A percentile compares a stretch with the other conserved stretches of the same genome.
phyloP scores from a whole-genome alignment of 2,113 vertebrate genomes.

The Chloebia gouldiae region DNA sequence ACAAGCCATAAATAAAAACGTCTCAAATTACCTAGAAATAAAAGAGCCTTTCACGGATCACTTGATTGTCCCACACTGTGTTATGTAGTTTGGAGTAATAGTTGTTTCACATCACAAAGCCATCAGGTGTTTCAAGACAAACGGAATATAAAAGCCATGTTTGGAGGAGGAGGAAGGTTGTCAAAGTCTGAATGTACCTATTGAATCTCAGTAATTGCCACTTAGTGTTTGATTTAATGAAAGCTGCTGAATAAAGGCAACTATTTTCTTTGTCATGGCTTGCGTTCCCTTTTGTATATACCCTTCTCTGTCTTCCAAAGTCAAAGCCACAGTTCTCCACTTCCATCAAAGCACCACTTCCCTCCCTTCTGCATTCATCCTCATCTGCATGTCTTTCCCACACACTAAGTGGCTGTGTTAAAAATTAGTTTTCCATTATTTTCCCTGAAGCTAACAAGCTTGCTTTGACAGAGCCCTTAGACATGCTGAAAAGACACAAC shows the following conservation, averaged over 20 bases:
- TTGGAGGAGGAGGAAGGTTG: constrained; percentile 62
- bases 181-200: constrained; percentile 70
- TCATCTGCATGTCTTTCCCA: not conserved
- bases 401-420: not conserved
- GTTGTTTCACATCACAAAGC: constrained; percentile 51
- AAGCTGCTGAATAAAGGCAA: constrained; percentile 56
- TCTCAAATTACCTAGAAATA: constrained; percentile 68
- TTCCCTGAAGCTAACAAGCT: constrained; percentile 11
- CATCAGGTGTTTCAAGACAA: constrained; percentile 60
- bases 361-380: not conserved
- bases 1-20: constrained; percentile 19
- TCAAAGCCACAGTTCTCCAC: constrained; percentile 32
- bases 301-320: constrained; percentile 56
- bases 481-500: not conserved
- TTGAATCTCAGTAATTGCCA: constrained; percentile 71
- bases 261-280: constrained; percentile 61
- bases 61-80: constrained; percentile 15
- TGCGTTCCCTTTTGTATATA: constrained; percentile 57
- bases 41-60: constrained; percentile 52
- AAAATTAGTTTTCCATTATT: constrained; percentile 38
- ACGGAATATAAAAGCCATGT: constrained; percentile 47
- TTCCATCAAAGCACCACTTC: not conserved
- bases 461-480: not conserved
- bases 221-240: constrained; percentile 72
- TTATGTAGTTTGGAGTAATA: constrained; percentile 12